A percentile compares a stretch with the other conserved stretches of the same genome.
These are phyloP conservation scores for Peromyscus aztecus DNA, from an alignment of 2,797 vertebrate genomes.

Conservation along the genomic window DNA sequence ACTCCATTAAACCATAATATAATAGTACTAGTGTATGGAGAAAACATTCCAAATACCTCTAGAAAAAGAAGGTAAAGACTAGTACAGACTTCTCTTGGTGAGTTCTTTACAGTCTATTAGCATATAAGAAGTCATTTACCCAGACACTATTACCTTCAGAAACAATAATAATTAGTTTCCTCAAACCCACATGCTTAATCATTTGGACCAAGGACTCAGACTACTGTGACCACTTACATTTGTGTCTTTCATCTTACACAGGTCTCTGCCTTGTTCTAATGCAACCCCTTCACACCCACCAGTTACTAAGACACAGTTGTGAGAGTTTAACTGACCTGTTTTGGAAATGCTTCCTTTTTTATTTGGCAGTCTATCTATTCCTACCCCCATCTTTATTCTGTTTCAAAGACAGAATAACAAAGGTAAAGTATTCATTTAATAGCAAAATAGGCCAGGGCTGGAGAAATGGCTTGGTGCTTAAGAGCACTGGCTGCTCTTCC, in stretches of 20 bases:
- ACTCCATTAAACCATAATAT: constrained; percentile 38
- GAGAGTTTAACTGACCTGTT: constrained; percentile 12
- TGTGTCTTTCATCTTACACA: background rate
- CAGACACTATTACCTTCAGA: background rate
- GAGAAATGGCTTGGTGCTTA: background rate
- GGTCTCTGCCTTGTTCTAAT: background rate
- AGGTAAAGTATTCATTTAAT: constrained; percentile 9
- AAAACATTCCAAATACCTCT: background rate
- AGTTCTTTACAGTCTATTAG: constrained; percentile 36
- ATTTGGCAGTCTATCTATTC: background rate
- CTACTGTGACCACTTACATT: background rate
- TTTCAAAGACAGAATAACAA: constrained; percentile 44
- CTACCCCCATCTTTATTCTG: background rate
- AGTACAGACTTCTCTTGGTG: constrained; percentile 5
- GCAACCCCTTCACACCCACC: background rate
- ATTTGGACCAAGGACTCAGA: background rate
- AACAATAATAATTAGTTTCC: constrained; percentile 18
- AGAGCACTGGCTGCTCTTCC: background rate
- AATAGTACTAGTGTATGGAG: background rate
- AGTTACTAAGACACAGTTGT: background rate
- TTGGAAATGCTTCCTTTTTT: background rate
- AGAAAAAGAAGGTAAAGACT: background rate
- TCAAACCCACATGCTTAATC: background rate
- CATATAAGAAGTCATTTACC: constrained; percentile 8
- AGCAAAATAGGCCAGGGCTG: background rate